Evolutionary conservation across 2,888 invertebrate genomes (phyloP), one percentile per base, ranked within the genome.

Genomic region (Conistra vaccinii): DNA sequence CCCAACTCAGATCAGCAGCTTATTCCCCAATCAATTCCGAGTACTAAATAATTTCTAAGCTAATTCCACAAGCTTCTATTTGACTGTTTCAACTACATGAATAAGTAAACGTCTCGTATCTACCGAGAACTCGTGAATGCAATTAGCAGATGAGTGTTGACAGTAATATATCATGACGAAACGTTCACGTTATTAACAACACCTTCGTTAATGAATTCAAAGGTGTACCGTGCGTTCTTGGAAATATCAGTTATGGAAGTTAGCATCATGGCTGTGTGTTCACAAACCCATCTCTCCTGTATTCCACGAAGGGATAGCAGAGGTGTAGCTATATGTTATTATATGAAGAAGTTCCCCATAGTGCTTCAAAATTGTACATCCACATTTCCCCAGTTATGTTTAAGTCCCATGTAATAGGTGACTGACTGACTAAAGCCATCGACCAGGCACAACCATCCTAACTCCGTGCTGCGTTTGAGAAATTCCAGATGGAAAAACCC

Each of bases 131-230:
- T 58, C 39, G 53, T 78, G 63, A 69, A 82, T 79, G 83, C 69
- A 78, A 78, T 78, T 78, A 78, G 69, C n/a, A 82, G 78, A 82
- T 48, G 83, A 63, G 78, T 82, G 83, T 69, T 83, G 79, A 83
- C 83, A 79, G 69, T 65, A 69, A 79, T 79, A 82, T 63, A 79
- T 79, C 69, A 78, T 53, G 78, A 48, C 35, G 53, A 63, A 20
- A 35, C 45, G 69, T 58, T 77, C 62, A 20, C 45, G 29, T 69
- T 66, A 76, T 76, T 76, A 81, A 75, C 75, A 35, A 29, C 82
- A 67, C 77, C 66, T 66, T 26, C 23, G 75, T 35, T 76, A n/a
- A 39, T 66, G 29, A 76, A 35, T 81, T 39, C 39, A 23, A 39
- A 48, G 53, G 23, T 55, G 20, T 45, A 53, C 39, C 6, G 32